phyloP scores from a whole-genome alignment of 2,888 invertebrate species.

The Eristalis arbustorum region DNA sequence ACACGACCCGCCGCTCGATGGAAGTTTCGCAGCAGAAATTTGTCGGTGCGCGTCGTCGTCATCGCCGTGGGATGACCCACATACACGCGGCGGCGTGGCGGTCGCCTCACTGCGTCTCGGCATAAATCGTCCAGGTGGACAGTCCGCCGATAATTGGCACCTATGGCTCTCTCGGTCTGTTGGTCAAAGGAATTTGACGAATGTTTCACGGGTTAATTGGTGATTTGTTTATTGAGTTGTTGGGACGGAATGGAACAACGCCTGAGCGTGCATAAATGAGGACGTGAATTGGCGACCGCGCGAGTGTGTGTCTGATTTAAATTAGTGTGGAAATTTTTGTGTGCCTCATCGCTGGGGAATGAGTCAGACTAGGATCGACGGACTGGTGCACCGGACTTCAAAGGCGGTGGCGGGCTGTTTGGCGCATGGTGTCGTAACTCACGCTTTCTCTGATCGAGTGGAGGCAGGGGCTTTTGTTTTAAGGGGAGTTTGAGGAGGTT shows the following conservation, averaged over 20 bases:
- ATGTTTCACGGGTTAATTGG: conserved; percentile 65
- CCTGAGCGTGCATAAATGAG: conserved; percentile 18
- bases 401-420: not conserved
- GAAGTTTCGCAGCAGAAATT: conserved; percentile 45
- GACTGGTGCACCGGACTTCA: not conserved
- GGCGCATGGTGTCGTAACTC: not conserved
- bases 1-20: conserved; percentile 25
- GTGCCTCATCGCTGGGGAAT: not conserved
- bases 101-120: too few species aligned
- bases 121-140: conserved; percentile 56
- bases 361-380: not conserved
- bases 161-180: conserved; percentile 19
- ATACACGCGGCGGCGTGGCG: not conserved
- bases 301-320: not conserved
- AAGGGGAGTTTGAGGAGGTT: too few species aligned
- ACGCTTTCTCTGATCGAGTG: not conserved
- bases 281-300: not conserved
- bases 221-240: conserved; percentile 68
- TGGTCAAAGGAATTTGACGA: conserved; percentile 55
- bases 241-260: conserved; percentile 2
- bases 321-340: conserved; percentile 14
- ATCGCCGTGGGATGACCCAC: conserved; percentile 51
- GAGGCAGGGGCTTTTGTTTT: too few species aligned
- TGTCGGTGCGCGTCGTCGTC: not conserved
- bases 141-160: conserved; percentile 64